Percentiles rank a stretch among this genome's conserved stretches.
phyloP scores from a whole-genome alignment of 2,797 vertebrate species.

The Chaenodraco wilsoni region DNA sequence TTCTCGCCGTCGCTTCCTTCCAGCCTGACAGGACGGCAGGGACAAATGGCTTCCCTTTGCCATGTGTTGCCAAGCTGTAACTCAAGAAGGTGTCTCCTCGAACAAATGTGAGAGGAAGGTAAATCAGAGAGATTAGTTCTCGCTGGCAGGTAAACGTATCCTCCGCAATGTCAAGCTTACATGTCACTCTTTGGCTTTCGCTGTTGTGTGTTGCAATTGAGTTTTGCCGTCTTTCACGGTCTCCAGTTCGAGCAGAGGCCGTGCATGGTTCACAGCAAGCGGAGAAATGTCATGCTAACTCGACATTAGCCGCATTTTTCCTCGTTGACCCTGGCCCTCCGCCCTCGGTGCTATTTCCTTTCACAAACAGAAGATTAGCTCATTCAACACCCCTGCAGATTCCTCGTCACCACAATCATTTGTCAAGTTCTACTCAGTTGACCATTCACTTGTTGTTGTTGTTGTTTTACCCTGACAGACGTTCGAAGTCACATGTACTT shows the following conservation, averaged over 20 bases:
- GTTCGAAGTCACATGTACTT: conserved; percentile 19
- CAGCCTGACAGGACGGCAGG: conserved; percentile 60
- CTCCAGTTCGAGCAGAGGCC: conserved; percentile 57
- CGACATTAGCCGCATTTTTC: conserved; percentile 63
- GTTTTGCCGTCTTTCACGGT: conserved; percentile 36
- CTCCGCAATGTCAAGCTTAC: conserved; percentile 26
- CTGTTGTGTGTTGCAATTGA: conserved; percentile 34
- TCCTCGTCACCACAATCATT: conserved; percentile 52
- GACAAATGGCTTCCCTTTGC: conserved; percentile 59
- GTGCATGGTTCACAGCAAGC: conserved; percentile 59
- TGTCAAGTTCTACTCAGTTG: conserved; percentile 52
- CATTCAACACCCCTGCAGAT: conserved; percentile 67
- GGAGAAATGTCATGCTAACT: conserved; percentile 61
- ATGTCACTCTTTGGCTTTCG: conserved; percentile 39
- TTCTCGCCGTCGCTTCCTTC: conserved; percentile 73
- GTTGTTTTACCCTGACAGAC: conserved; percentile 24
- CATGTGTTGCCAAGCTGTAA: conserved; percentile 65
- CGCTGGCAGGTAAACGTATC: conserved; percentile 32
- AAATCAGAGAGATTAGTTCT: conserved; percentile 47
- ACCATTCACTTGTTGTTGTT: conserved; percentile 30
- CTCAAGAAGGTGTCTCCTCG: conserved; percentile 60
- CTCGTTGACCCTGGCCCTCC: conserved; percentile 56
- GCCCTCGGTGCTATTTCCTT: conserved; percentile 69
- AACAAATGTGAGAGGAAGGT: conserved; percentile 58
- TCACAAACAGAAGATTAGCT: conserved; percentile 70